phyloP scores from a whole-genome alignment of 2,113 vertebrate species.

The Poicephalus gulielmi region DNA sequence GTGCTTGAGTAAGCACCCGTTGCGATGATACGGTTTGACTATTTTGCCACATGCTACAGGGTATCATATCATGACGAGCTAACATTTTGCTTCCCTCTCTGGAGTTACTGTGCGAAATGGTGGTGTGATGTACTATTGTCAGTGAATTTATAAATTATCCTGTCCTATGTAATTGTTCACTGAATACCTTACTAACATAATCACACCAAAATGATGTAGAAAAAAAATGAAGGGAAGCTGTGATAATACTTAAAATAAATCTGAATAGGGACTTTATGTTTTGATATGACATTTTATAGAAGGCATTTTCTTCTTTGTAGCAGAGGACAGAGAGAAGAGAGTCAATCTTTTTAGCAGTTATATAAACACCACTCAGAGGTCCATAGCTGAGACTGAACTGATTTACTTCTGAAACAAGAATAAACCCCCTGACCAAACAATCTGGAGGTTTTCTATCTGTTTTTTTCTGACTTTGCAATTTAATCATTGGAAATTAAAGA shows the following conservation, averaged over 20 bases:
- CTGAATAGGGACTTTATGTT: not conserved
- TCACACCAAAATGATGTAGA: not conserved
- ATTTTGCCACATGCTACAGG: not conserved
- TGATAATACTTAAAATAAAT: not conserved
- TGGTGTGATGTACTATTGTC: not conserved
- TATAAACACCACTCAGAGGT: not conserved
- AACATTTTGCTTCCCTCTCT: not conserved
- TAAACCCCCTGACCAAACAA: not conserved
- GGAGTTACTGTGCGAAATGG: not conserved
- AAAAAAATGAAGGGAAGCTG: not conserved
- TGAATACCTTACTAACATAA: not conserved
- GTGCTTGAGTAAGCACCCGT: not conserved
- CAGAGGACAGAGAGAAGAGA: not conserved
- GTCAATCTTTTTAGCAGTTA: not conserved
- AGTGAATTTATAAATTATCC: not conserved
- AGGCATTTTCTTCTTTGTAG: not conserved
- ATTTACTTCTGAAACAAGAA: not conserved
- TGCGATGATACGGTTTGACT: not conserved
- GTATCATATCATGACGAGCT: not conserved
- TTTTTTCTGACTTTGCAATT: not conserved
- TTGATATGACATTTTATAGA: not conserved
- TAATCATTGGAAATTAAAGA: not conserved
- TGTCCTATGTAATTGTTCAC: fast-evolving
- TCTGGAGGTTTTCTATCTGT: not conserved
- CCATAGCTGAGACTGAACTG: not conserved